phyloP scores from a whole-genome alignment of 2,113 vertebrate genomes.

The Notechis scutatus region DNA sequence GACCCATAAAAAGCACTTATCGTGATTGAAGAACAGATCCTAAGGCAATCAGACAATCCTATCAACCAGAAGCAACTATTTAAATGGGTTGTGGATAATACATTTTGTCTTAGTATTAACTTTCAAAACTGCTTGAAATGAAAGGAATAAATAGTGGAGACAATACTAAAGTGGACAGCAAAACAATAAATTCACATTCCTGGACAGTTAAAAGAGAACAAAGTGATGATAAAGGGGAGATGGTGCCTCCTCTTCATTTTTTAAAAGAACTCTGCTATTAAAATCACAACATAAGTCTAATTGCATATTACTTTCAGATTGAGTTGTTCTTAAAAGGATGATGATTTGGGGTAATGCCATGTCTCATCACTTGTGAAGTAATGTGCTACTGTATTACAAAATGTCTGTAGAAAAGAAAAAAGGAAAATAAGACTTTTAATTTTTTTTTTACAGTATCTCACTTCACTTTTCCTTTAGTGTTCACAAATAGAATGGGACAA shows the following conservation, averaged over 20 bases:
- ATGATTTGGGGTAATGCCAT: neutral
- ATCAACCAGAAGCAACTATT: constrained; percentile 6
- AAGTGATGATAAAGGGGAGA: neutral
- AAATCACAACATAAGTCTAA: neutral
- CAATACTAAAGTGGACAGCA: constrained; percentile 7
- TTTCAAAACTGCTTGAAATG: neutral
- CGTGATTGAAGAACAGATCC: neutral
- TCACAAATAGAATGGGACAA: neutral
- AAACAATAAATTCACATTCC: accelerated
- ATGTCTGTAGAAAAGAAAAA: neutral
- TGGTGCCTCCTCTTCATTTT: neutral
- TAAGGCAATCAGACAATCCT: neutral
- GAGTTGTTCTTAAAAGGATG: constrained; percentile 12
- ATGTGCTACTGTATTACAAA: neutral
- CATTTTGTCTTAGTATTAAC: neutral
- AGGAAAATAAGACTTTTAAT: neutral
- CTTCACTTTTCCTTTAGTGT: neutral
- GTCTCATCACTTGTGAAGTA: neutral
- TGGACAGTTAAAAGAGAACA: neutral
- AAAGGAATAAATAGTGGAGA: constrained; percentile 4
- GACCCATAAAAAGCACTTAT: constrained; percentile 12
- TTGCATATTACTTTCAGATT: neutral
- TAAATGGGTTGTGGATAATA: constrained; percentile 13
- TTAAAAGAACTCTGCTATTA: neutral
- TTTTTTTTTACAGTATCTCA: neutral